These are phyloP conservation scores for Isaurus tuberculatus DNA, from an alignment of 92 coral and sea anemone species.

Conservation along the genomic window DNA sequence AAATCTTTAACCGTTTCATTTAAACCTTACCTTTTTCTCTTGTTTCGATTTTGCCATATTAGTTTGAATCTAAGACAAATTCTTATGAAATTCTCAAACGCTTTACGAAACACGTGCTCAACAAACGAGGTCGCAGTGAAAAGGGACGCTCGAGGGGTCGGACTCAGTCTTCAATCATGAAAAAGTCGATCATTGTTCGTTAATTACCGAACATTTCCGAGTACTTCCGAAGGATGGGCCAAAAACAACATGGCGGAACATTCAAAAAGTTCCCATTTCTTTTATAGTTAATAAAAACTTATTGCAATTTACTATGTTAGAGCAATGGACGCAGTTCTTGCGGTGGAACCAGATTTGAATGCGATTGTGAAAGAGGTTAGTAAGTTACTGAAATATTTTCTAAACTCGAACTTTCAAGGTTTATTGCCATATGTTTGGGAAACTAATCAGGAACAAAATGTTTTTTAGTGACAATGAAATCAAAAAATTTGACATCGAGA, in stretches of 20 bases:
- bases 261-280: background rate
- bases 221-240: background rate
- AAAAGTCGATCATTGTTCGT: background rate
- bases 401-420: no score
- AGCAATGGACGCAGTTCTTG: slow-evolving; percentile 83
- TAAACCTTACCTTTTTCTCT: background rate
- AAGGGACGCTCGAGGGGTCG: background rate
- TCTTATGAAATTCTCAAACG: background rate
- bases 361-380: slow-evolving; percentile 79
- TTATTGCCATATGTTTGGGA: no score
- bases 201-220: background rate
- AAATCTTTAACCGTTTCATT: background rate
- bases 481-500: no score
- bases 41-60: background rate
- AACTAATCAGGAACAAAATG: no score
- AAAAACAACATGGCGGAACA: slow-evolving; percentile 62
- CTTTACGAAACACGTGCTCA: background rate
- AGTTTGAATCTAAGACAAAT: background rate
- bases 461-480: no score
- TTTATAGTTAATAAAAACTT: background rate
- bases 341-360: slow-evolving; percentile 79
- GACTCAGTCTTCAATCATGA: background rate
- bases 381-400: background rate
- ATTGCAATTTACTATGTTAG: background rate
- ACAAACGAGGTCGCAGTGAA: background rate